Base-by-base conservation (phyloP, 2,113 vertebrate genomes). In the Dicerorhinus sumatrensis region DNA sequence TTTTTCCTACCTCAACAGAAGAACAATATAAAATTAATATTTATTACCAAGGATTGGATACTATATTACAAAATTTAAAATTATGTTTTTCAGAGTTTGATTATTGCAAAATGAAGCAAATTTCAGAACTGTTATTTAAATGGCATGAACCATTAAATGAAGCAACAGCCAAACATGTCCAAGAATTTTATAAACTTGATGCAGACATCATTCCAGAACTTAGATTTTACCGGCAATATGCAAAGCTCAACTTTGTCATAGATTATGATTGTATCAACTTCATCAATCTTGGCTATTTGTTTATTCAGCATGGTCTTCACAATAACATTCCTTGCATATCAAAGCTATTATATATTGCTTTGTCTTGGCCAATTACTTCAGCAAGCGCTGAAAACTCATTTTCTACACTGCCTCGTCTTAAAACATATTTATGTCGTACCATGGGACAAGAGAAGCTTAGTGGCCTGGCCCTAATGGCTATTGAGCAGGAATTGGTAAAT, bases 91-190 rank as follows among this genome's bases (percentile, higher is more conserved):
- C 95, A 90, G 97, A 98, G n/a, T 97, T 97, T 94, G 98, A 98
- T 96, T 98, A 98, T 90, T 96, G 60, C 33, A 98, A 95, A 94
- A 84, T 98, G n/a, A 98, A 96, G 85, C 97, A 98, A 62, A 95
- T 98, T 98, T 97, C 97, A 96, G 97, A 98, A 91, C 65, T 98
- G 0, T 73, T 98, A 73, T 46, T 98, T 88, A 98, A 98, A 72
- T 98, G 98, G 98, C 96, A 97, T 95, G 97, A 98, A 79, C 98
- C 98, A 62, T 90, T 98, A 98, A 98, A 96, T 96, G 97, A 98
- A 97, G 42, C 96, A 96, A 96, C 94, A 94, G 98, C 98, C 76
- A 98, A 72, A 94, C 92, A 97, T 62, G 33, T 98, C 92, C 96
- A 98, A 80, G 95, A 97, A 58, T 98, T 98, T 92, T 98, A 97